Conservation (phyloP, 2,888 invertebrate genomes). For the Lobophora halterata region DNA sequence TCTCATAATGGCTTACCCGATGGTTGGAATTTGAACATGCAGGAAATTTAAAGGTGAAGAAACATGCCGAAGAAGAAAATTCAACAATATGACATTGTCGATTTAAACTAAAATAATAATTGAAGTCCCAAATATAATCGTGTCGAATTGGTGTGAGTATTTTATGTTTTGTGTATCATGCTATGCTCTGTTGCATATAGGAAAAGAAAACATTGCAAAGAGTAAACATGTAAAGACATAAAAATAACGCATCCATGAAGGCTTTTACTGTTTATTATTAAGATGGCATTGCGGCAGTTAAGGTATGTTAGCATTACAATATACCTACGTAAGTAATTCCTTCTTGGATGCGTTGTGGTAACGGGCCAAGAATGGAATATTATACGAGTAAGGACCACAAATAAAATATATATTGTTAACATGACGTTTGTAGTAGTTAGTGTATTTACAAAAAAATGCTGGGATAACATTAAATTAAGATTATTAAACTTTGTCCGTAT, state of each 20-base stretch:
- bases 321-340: slow-evolving; percentile 23
- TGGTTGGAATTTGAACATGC: slow-evolving; percentile 43
- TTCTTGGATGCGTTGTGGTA: slow-evolving; percentile 35
- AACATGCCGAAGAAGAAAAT: slow-evolving; percentile 52
- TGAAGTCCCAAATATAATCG: slow-evolving; percentile 18
- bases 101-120: slow-evolving; percentile 22
- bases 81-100: slow-evolving; percentile 50
- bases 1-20: slow-evolving; percentile 46
- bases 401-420: slow-evolving; percentile 22
- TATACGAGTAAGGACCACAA: slow-evolving; percentile 31
- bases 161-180: slow-evolving; percentile 35
- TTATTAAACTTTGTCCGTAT: slow-evolving; percentile 29
- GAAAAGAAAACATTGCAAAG: slow-evolving; percentile 79
- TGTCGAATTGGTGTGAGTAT: slow-evolving; percentile 31
- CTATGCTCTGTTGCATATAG: slow-evolving; percentile 49
- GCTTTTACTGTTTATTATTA: no score
- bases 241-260: slow-evolving; percentile 35
- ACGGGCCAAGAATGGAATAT: not conserved
- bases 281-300: no score
- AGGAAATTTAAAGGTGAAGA: slow-evolving; percentile 45
- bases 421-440: slow-evolving; percentile 10
- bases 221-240: slow-evolving; percentile 48
- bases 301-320: not conserved
- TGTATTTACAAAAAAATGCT: slow-evolving; percentile 33
- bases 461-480: slow-evolving; percentile 7